Percentiles rank a stretch among this genome's conserved stretches.
Evolutionary conservation across 2,888 invertebrate genomes (phyloP).

Genomic region (Griposia aprilina): DNA sequence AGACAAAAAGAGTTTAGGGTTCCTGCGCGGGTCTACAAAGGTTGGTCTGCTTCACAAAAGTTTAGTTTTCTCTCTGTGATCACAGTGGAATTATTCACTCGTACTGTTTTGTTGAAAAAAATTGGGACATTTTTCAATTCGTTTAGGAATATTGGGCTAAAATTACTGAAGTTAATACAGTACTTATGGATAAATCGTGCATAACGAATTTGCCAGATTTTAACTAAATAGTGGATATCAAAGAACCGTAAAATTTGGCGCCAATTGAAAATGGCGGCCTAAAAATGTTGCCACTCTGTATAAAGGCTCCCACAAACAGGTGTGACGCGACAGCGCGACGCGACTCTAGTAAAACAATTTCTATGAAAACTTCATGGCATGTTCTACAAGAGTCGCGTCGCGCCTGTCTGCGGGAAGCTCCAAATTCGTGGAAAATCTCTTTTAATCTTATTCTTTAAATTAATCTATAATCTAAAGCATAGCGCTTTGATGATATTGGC

Average conservation of each 20-base stretch:
- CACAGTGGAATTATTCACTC: background rate
- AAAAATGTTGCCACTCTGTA: background rate
- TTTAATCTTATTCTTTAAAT: background rate
- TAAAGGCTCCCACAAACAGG: no score
- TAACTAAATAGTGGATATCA: background rate
- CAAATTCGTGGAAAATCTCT: background rate
- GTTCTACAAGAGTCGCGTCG: no score
- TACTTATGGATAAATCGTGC: background rate
- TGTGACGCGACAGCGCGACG: no score
- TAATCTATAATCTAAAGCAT: background rate
- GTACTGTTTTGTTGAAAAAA: background rate
- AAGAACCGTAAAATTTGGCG: no score
- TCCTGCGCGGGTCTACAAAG: background rate
- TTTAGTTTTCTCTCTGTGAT: background rate
- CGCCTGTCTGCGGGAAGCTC: background rate
- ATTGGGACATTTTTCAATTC: background rate
- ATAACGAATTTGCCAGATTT: background rate
- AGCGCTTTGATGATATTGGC: background rate
- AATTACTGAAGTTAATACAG: background rate
- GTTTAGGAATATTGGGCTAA: background rate
- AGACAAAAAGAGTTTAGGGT: background rate
- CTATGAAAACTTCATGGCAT: no score
- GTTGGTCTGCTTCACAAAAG: background rate
- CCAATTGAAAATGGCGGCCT: background rate
- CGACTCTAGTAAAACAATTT: no score